phyloP scores from a whole-genome alignment of 2,888 invertebrate genomes.

The Liopterus haemorrhoidalis region DNA sequence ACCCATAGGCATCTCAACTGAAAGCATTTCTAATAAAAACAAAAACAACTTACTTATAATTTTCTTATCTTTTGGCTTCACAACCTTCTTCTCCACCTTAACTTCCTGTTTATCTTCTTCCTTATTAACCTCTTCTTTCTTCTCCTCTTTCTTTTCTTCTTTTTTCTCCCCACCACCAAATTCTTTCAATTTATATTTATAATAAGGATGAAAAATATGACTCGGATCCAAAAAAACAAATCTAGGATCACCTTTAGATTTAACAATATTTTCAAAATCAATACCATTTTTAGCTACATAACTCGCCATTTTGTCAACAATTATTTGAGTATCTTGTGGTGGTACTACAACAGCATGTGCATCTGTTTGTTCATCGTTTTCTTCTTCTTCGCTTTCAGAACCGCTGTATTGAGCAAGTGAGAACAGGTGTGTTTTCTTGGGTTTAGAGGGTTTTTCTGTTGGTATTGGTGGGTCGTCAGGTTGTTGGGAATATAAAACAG shows the following conservation, averaged over 20 bases:
- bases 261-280: conserved; percentile 84
- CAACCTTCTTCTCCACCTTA: conserved; percentile 41
- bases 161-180: conserved; percentile 40
- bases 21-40: not conserved
- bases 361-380: conserved; percentile 38
- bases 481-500: conserved; percentile 7
- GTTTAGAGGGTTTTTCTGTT: conserved; percentile 8
- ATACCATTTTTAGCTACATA: conserved; percentile 94
- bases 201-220: conserved; percentile 76
- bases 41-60: conserved; percentile 39
- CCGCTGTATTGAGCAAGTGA: conserved; percentile 40
- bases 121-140: conserved; percentile 38
- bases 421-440: conserved; percentile 15
- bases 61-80: conserved; percentile 39
- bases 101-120: conserved; percentile 39
- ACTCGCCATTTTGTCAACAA: conserved; percentile 94
- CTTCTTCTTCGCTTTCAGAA: conserved; percentile 29
- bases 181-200: conserved; percentile 60
- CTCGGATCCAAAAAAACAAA: conserved; percentile 79
- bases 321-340: conserved; percentile 73
- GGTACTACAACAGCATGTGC: conserved; percentile 56
- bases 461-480: not conserved
- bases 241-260: conserved; percentile 74
- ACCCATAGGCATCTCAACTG: no score
- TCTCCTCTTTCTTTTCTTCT: conserved; percentile 21